phyloP scores from a whole-genome alignment of 2,888 invertebrate species.

The Hymenopus coronatus region DNA sequence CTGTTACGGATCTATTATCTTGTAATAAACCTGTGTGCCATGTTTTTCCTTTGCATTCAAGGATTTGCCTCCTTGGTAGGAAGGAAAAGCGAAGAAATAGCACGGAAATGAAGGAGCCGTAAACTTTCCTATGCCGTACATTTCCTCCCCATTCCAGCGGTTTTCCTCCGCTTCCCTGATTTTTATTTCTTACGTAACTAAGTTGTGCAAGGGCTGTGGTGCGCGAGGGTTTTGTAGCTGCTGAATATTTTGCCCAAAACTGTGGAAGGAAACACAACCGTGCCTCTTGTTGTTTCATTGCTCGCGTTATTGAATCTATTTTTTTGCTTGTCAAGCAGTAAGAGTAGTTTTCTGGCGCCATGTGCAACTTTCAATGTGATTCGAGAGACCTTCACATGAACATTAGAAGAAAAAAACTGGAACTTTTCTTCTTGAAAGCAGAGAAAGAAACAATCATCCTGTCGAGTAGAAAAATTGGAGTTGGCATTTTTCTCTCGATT shows the following conservation, averaged over 20 bases:
- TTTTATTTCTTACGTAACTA: not conserved
- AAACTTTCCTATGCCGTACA: not conserved
- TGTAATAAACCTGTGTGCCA: not conserved
- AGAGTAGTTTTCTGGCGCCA: not conserved
- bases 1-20: not conserved
- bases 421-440: not conserved
- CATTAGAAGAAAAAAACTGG: not conserved
- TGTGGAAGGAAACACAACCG: not conserved
- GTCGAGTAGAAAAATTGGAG: no score
- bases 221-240: not conserved
- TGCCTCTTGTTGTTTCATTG: not conserved
- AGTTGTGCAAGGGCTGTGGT: not conserved
- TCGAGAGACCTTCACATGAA: not conserved
- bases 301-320: not conserved
- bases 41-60: not conserved
- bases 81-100: not conserved
- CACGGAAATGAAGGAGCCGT: not conserved
- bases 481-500: no score
- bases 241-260: not conserved
- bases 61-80: not conserved
- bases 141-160: not conserved
- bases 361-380: not conserved
- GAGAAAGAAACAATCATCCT: not conserved
- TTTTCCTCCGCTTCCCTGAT: not conserved
- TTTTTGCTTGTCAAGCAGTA: not conserved